Percentiles rank a stretch among this genome's conserved stretches.
These are phyloP conservation scores for Sinocyclocheilus anophthalmus DNA, from an alignment of 2,113 vertebrate genomes.

Conservation along the genomic window DNA sequence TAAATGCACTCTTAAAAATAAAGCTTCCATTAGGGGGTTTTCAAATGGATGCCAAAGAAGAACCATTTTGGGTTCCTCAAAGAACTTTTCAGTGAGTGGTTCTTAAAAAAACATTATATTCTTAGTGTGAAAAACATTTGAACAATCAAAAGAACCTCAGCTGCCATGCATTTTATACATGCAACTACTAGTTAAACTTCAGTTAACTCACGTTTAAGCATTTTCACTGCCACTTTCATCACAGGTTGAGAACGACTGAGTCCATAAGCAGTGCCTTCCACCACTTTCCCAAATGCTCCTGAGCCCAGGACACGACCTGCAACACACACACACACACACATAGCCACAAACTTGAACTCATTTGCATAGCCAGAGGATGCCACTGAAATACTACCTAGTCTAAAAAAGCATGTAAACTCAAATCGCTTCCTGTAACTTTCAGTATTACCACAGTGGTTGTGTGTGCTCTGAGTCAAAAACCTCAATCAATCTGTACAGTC, in stretches of 20 bases:
- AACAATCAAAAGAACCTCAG: not conserved
- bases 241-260: conserved; percentile 94
- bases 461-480: conserved; percentile 44
- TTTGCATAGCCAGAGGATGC: conserved; percentile 25
- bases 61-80: not conserved
- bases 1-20: not conserved
- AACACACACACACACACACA: conserved; percentile 42
- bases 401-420: not conserved
- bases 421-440: conserved; percentile 22
- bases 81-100: not conserved
- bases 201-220: conserved; percentile 93
- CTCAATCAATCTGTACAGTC: conserved; percentile 4
- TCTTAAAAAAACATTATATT: too few relatives aligned
- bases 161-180: not conserved
- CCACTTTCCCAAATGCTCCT: conserved; percentile 97
- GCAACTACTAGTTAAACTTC: not conserved
- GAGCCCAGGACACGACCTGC: conserved; percentile 95
- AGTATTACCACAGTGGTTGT: conserved; percentile 49
- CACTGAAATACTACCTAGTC: conserved; percentile 8
- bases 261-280: conserved; percentile 95
- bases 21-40: not conserved
- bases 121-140: not conserved
- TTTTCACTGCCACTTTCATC: conserved; percentile 99
- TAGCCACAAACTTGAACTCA: not conserved
- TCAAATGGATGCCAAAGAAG: not conserved